Conservation (phyloP, 2,888 invertebrate genomes). For the Adelognathus sp. region DNA sequence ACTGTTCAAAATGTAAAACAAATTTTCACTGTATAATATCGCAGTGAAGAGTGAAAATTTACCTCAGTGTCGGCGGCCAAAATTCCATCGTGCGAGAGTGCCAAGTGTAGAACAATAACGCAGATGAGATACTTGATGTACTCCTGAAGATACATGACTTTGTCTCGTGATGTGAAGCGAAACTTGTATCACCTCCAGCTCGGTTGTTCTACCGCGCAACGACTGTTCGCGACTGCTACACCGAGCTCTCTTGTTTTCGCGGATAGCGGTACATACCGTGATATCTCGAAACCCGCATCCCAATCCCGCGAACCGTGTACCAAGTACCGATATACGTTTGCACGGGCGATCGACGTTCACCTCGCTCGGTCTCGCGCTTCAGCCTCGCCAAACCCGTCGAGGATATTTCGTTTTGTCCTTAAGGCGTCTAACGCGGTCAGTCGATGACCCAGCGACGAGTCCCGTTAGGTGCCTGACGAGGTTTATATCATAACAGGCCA, state of each 20-base stretch:
- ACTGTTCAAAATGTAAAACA: too few species aligned
- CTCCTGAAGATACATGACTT: slow-evolving; percentile 75
- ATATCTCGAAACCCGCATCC: slow-evolving; percentile 70
- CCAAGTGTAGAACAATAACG: slow-evolving; percentile 40
- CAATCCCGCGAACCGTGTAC: slow-evolving; percentile 30
- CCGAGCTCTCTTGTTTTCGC: slow-evolving; percentile 16
- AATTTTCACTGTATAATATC: background rate
- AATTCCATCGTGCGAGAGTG: slow-evolving; percentile 10
- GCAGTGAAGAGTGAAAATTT: background rate
- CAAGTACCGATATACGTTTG: slow-evolving; percentile 8
- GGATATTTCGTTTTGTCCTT: slow-evolving; percentile 14
- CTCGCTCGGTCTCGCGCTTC: slow-evolving; percentile 3
- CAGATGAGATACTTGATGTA: slow-evolving; percentile 73
- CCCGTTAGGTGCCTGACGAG: slow-evolving; percentile 68
- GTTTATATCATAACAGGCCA: background rate
- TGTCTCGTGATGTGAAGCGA: slow-evolving; percentile 54
- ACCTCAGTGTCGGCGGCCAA: slow-evolving; percentile 35
- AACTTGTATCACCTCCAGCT: slow-evolving; percentile 51
- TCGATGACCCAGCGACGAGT: slow-evolving; percentile 62
- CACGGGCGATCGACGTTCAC: slow-evolving; percentile 22
- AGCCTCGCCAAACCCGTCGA: background rate
- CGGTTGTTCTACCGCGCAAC: slow-evolving; percentile 44
- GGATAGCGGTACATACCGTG: slow-evolving; percentile 71
- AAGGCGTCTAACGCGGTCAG: slow-evolving; percentile 58
- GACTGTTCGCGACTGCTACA: slow-evolving; percentile 27